Evolutionary conservation across 2,113 vertebrate genomes (phyloP).

Genomic region (Aldabrachelys gigantea): DNA sequence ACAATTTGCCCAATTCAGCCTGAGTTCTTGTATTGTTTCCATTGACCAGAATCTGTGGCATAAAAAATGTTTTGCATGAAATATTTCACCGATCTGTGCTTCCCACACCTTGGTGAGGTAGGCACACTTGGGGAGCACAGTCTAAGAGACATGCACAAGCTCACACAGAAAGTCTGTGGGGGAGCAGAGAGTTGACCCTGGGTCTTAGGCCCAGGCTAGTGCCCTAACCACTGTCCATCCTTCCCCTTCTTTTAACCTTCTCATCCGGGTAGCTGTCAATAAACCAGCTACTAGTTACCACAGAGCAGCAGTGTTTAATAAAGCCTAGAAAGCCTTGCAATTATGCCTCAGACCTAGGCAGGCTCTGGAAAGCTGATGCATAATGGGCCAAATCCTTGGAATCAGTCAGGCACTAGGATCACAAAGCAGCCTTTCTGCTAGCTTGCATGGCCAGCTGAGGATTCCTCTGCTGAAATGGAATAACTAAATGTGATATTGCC

Average conservation of each 20-base stretch:
- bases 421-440: background rate
- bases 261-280: background rate
- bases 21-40: background rate
- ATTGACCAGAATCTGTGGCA: background rate
- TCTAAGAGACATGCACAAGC: background rate
- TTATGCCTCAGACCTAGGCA: background rate
- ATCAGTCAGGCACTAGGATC: background rate
- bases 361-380: background rate
- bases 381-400: background rate
- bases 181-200: background rate
- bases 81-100: background rate
- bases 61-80: background rate
- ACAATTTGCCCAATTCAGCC: background rate
- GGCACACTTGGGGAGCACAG: background rate
- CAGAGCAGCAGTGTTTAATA: background rate
- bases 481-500: too few relatives aligned
- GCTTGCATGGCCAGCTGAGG: background rate
- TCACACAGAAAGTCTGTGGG: background rate
- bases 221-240: background rate
- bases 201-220: fast-evolving
- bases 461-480: background rate
- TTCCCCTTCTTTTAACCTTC: background rate
- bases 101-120: background rate
- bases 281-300: background rate
- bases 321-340: background rate